Evolutionary conservation across 1,140 invertebrate species (phyloP), one percentile per base, ranked within the genome.

Genomic region (Bursaphelenchus mucronatus): DNA sequence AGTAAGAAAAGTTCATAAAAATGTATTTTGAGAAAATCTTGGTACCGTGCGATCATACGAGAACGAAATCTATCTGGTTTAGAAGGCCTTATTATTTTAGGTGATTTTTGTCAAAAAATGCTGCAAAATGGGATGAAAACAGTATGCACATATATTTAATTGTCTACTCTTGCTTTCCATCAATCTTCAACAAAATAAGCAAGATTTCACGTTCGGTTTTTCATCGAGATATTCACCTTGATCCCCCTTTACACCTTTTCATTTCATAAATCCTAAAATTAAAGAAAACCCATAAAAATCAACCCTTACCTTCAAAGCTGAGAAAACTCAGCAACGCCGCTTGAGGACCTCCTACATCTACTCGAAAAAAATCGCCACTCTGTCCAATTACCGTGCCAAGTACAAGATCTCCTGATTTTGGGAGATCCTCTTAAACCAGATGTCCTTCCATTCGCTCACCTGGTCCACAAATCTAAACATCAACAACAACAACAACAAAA

Each of bases 241-340:
- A 30, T 30, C 30, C 30, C 30, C 30, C 5, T 5, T 30, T 30
- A 30, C n/a, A n/a, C 30, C 30, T 3, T 1, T 30, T 30, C 30
- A 3, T 30, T 30, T 30, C 30, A 30, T 3, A 30, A 1, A 30
- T 30, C 30, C 30, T 30, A 30, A 30, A 30, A 30, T 90, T 90
- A 0, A 91, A 90, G 9, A 97, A 83, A 0, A 88, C 87, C 1
- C 92, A 93, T 6, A 84, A 83, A 78, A 93, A 91, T 75, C 88
- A 89, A 1, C 6, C n/a, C 47, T 49, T 87, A 85, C 10, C 91
- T 91, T 66, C 94, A n/a, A n/a, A n/a, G 17, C 45, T 59, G 11
- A 59, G 57, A 59, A 76, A 75, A 54, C 54, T 63, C 11, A 74
- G 53, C 43, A 71, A 44, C 40, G 69, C 69, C 41, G 58, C 50